Evolutionary conservation across 2,888 invertebrate genomes (phyloP), one percentile per base, ranked within the genome.

Genomic region (Formica aserva): DNA sequence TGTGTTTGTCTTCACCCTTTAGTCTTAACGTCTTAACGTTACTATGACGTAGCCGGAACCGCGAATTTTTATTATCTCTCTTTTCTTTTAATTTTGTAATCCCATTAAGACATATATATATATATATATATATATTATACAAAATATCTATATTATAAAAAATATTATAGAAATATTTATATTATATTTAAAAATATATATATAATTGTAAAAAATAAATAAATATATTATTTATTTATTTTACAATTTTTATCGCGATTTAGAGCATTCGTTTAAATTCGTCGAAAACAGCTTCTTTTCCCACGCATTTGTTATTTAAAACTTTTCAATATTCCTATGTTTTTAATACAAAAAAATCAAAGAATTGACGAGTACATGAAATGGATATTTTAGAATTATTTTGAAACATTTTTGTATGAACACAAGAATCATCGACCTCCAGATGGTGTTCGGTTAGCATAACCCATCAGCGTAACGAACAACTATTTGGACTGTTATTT

Each of bases 401-500:
- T 41, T 15, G 45, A 13, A 35, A 66, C 57, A 66, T 82, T 82
- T 66, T 35, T 26, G 29, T 45, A 60, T 13, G 32, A 35, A 18
- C 35, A 38, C 67, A 67, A 48, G 82, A 76, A 67, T 60, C 76
- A 35, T 45, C 15, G 60, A 82, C 66, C 48, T 60, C 72, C 60
- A 72, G 48, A 45, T 72, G 78, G 60, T 71, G 78, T 80, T 72
- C 35, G 78, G 78, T 80, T 72, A 60, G 26, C 71, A 57, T 60
- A 60, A 35, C 6, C 71, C 71, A 71, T 78, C 78, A 71, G 35
- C 60, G 72, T 72, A 72, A 80, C 78, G 78, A 80, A 80, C 77
- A 77, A 77, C 72, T 80, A 80, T 80, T 48, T 62, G 35, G 78
- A 72, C 72, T 80, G 78, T 72, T 80, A 80, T 80, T 80, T 80